These are phyloP conservation scores for Brienomyrus brachyistius DNA, from an alignment of 2,113 vertebrate genomes.

Conservation along the genomic window DNA sequence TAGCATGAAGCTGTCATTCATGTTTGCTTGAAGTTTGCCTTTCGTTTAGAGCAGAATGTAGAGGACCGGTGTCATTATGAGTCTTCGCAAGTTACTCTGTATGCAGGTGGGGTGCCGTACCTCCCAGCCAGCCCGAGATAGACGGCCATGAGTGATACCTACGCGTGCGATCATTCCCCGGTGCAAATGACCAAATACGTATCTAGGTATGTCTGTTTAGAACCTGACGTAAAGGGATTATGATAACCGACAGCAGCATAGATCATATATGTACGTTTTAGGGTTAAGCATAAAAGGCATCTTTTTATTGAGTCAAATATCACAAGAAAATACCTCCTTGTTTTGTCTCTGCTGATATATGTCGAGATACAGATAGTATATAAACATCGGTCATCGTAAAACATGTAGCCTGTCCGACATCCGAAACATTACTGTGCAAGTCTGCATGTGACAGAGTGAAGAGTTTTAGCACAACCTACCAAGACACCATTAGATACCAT, in stretches of 20 bases:
- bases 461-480: constrained; percentile 10
- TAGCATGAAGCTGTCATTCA: neutral
- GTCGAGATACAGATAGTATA: constrained; percentile 9
- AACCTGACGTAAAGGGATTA: neutral
- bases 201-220: neutral
- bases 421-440: constrained; percentile 13
- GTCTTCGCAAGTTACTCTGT: neutral
- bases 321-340: constrained; percentile 10
- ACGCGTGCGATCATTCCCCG: neutral
- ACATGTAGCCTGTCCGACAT: constrained; percentile 15
- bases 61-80: neutral
- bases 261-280: neutral
- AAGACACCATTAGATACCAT: neutral
- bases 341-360: constrained; percentile 20
- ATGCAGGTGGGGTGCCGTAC: neutral
- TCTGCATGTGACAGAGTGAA: constrained; percentile 24
- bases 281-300: neutral
- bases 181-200: neutral
- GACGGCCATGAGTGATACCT: neutral
- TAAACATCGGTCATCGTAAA: constrained; percentile 8
- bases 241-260: neutral
- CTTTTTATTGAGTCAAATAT: constrained; percentile 13
- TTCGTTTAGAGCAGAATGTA: neutral
- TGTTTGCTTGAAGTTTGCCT: neutral
- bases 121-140: neutral